Evolutionary conservation across 2,888 invertebrate species (phyloP), one percentile per base, ranked within the genome.

Genomic region (Leucophenga maculata): DNA sequence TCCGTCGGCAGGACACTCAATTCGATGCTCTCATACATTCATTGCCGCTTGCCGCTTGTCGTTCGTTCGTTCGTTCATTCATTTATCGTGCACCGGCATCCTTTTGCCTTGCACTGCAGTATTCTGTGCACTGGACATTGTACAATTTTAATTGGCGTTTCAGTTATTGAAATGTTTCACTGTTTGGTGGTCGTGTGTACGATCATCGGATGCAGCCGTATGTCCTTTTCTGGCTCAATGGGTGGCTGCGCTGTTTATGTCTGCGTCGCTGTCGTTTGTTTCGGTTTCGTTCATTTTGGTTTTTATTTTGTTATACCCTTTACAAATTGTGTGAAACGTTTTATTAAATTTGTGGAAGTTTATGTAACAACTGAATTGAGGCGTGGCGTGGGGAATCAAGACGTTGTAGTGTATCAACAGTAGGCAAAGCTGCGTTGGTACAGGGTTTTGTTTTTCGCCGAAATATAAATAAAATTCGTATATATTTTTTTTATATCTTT

Each of bases 141-240:
- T 80, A 74, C 78, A 79, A 75, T 81, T 80, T 80, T 81, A 80
- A 80, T 80, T 80, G 80, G 81, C 79, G 73, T 77, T 80, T 81
- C 80, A 78, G 80, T 80, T 80, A 79, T 80, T 79, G 79, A 80
- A 80, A 81, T 81, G 78, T 81, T 78, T 75, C 79, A 76, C 77
- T 73, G 57, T 32, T 67, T 59, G 46, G 44, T 60, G 48, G 48
- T 20, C 39, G 52, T 65, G 26, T 14, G 26, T 3, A 26, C 59
- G 59, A 39, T 39, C 39, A 39, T 18, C 31, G 50, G 50, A 50
- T 50, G 16, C 8, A 1, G 50, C 50, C 18, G n/a, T 16, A 50
- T 50, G 50, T 18, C 50, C n/a, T 16, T 6, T 18, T 3, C 50
- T 13, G 50, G 14, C 46, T 2, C 26, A 26, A 26, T 26, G 26